phyloP scores from a whole-genome alignment of 2,797 vertebrate genomes.

The Falco columbarius region DNA sequence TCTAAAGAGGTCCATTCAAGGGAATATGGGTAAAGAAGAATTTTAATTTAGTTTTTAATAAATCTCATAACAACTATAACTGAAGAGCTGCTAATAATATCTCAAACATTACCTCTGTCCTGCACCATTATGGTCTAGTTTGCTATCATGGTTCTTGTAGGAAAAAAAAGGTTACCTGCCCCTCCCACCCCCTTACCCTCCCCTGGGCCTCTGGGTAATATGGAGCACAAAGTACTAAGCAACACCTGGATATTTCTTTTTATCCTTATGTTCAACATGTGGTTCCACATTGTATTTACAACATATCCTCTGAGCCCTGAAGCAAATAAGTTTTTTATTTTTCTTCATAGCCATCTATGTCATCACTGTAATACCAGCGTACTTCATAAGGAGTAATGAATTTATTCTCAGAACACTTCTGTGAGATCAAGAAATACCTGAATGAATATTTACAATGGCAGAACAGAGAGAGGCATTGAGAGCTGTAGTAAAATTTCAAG shows the following conservation, averaged over 20 bases:
- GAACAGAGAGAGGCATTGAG: not conserved
- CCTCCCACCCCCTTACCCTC: not conserved
- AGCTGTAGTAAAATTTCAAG: not conserved
- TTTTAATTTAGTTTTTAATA: constrained; percentile 10
- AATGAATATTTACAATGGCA: constrained; percentile 1
- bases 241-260: constrained; percentile 49
- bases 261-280: constrained; percentile 34
- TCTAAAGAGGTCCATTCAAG: not conserved
- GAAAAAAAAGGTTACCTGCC: not conserved
- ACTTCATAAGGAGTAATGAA: constrained; percentile 24
- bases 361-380: not conserved
- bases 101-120: not conserved
- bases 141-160: not conserved
- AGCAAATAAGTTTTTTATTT: constrained; percentile 46
- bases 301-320: not conserved
- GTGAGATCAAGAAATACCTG: not conserved
- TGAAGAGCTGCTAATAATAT: not conserved
- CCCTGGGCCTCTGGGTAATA: not conserved
- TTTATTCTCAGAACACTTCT: constrained; percentile 1
- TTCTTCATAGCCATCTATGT: constrained; percentile 12
- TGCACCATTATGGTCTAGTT: not conserved
- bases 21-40: not conserved
- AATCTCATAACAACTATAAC: not conserved
- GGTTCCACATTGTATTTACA: not conserved
- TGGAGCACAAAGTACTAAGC: not conserved